Evolutionary conservation across 1,140 invertebrate genomes (phyloP).

Genomic region (Micrasema longulum): DNA sequence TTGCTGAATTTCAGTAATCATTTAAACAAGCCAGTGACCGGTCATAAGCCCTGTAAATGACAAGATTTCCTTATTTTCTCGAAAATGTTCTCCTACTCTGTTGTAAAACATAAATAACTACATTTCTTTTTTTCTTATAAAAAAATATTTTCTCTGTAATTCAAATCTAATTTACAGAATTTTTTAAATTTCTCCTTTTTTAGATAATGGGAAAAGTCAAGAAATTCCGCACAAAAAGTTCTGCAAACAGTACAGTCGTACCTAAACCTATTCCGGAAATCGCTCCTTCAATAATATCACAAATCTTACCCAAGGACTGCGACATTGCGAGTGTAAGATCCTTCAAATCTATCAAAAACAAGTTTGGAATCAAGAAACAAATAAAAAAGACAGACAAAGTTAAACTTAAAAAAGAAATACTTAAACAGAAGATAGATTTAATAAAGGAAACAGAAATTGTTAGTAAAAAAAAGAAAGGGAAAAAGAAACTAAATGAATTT

Average conservation of each 20-base stretch:
- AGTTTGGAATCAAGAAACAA: slow-evolving; percentile 52
- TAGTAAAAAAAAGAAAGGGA: slow-evolving; percentile 22
- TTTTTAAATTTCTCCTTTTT: too few relatives aligned
- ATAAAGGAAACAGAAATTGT: slow-evolving; percentile 42
- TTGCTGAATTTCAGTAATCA: too few relatives aligned
- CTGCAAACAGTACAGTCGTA: not conserved
- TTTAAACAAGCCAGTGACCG: too few relatives aligned
- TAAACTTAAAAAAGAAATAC: slow-evolving; percentile 48
- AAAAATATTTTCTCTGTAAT: too few relatives aligned
- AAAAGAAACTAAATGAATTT: slow-evolving; percentile 5
- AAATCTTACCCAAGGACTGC: slow-evolving; percentile 41
- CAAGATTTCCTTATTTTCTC: too few relatives aligned
- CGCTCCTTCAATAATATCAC: slow-evolving; percentile 5
- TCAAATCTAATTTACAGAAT: slow-evolving; percentile 10
- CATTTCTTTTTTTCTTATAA: too few relatives aligned
- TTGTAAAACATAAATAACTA: too few relatives aligned
- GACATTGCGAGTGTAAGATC: slow-evolving; percentile 46
- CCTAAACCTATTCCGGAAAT: not conserved
- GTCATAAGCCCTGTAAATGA: too few relatives aligned
- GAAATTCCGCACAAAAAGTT: slow-evolving; percentile 14
- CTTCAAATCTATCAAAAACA: slow-evolving; percentile 51
- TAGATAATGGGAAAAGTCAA: slow-evolving; percentile 22
- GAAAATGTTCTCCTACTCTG: too few relatives aligned
- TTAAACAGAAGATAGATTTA: slow-evolving; percentile 48
- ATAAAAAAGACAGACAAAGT: slow-evolving; percentile 49